A percentile compares a stretch with the other conserved stretches of the same genome.
Conservation (phyloP, 2,888 invertebrate species). For the Liodrosophila aerea region DNA sequence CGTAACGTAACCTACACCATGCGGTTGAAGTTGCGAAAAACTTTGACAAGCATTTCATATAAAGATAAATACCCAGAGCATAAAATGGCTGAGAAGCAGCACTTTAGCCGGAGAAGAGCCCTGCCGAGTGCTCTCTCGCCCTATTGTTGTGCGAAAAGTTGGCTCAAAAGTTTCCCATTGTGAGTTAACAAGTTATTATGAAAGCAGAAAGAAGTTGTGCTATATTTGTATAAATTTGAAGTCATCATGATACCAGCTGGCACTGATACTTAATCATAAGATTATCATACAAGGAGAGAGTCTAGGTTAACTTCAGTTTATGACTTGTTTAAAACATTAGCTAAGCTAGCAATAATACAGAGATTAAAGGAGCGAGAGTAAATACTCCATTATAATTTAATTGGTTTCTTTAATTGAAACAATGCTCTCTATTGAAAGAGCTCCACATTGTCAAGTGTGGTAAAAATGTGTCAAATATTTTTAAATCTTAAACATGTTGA, state of each 20-base stretch:
- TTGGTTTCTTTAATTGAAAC: too few relatives aligned
- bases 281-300: too few relatives aligned
- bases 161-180: constrained; percentile 19
- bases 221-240: constrained; percentile 13
- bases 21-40: not conserved
- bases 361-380: too few relatives aligned
- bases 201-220: constrained; percentile 5
- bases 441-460: too few relatives aligned
- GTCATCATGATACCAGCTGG: not conserved
- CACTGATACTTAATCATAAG: constrained; percentile 5
- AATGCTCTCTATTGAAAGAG: too few relatives aligned
- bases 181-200: constrained; percentile 12
- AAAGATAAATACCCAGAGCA: constrained; percentile 8
- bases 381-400: too few relatives aligned
- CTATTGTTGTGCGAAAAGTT: constrained; percentile 24
- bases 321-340: too few relatives aligned
- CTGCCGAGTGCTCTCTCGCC: constrained; percentile 5
- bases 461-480: too few relatives aligned
- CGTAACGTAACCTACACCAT: not conserved
- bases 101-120: constrained; percentile 3
- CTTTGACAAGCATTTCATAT: constrained; percentile 2
- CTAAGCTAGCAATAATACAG: too few relatives aligned
- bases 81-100: constrained; percentile 20
- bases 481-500: too few relatives aligned
- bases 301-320: too few relatives aligned